Evolutionary conservation across 2,888 invertebrate species (phyloP).

Genomic region (Drosophila anceps): DNA sequence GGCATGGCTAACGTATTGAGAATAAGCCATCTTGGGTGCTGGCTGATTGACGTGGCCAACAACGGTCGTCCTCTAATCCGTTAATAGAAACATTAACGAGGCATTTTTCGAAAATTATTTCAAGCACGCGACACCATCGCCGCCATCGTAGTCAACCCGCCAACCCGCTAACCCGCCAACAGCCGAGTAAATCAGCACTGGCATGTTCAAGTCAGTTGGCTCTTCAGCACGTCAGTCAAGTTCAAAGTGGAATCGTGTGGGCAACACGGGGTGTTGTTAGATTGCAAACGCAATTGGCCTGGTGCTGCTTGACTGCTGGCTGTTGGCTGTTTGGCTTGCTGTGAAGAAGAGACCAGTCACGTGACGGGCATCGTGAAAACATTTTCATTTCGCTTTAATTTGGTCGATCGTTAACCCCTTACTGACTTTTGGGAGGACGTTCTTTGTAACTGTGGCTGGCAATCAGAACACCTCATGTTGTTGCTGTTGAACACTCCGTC

Average conservation of each 20-base stretch:
- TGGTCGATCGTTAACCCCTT: constrained; percentile 82
- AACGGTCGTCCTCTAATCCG: constrained; percentile 73
- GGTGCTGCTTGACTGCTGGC: constrained; percentile 1
- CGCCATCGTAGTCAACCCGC: neutral
- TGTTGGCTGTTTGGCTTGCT: neutral
- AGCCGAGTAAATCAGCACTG: constrained; percentile 15
- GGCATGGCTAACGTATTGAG: constrained; percentile 6
- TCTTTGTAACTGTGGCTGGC: constrained; percentile 52
- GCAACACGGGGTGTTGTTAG: constrained; percentile 44
- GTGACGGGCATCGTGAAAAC: constrained; percentile 50
- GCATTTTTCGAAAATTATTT: constrained; percentile 80
- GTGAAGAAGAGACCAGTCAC: constrained; percentile 42
- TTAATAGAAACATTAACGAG: constrained; percentile 84
- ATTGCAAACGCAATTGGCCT: constrained; percentile 43
- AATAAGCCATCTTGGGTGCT: constrained; percentile 18
- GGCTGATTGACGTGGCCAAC: constrained; percentile 63
- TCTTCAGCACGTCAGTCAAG: constrained; percentile 76
- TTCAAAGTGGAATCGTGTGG: constrained; percentile 68
- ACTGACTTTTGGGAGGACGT: constrained; percentile 28
- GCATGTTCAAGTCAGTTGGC: constrained; percentile 55
- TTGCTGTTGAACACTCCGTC: constrained; percentile 15
- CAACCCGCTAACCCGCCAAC: constrained; percentile 16
- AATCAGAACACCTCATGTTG: constrained; percentile 69
- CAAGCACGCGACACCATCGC: constrained; percentile 74
- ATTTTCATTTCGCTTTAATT: constrained; percentile 75